phyloP scores from a whole-genome alignment of 2,113 vertebrate genomes.

The Scartelaos histophorus region DNA sequence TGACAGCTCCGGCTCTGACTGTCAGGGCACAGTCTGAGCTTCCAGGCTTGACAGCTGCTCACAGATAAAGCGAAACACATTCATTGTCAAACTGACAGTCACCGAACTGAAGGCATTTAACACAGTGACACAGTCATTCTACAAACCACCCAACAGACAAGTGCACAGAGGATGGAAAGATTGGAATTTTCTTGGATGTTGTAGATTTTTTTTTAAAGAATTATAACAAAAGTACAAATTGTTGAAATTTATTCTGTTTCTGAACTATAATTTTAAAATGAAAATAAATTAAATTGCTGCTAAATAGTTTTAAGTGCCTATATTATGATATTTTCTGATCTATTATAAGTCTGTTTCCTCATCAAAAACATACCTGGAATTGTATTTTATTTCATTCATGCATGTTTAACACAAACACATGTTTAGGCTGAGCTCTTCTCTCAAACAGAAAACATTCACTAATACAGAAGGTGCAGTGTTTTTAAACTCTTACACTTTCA shows the following conservation, averaged over 20 bases:
- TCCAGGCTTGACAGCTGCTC: constrained; percentile 15
- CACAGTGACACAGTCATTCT: constrained; percentile 13
- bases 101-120: constrained; percentile 30
- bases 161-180: constrained; percentile 1
- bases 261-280: neutral
- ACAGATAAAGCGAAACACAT: constrained; percentile 13
- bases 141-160: constrained; percentile 28
- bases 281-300: neutral
- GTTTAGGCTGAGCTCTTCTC: too few relatives aligned
- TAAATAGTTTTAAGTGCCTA: neutral
- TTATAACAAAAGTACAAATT: too few relatives aligned
- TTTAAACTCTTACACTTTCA: too few relatives aligned
- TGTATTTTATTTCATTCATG: too few relatives aligned
- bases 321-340: too few relatives aligned
- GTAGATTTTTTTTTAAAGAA: too few relatives aligned
- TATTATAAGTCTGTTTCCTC: too few relatives aligned
- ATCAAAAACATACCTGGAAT: too few relatives aligned
- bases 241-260: neutral
- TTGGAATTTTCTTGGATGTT: neutral
- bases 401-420: too few relatives aligned
- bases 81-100: constrained; percentile 20
- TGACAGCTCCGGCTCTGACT: constrained; percentile 28
- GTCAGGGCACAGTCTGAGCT: constrained; percentile 31
- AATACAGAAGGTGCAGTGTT: too few relatives aligned
- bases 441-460: too few relatives aligned